phyloP scores from a whole-genome alignment of 2,113 vertebrate genomes.

The Vicugna pacos region DNA sequence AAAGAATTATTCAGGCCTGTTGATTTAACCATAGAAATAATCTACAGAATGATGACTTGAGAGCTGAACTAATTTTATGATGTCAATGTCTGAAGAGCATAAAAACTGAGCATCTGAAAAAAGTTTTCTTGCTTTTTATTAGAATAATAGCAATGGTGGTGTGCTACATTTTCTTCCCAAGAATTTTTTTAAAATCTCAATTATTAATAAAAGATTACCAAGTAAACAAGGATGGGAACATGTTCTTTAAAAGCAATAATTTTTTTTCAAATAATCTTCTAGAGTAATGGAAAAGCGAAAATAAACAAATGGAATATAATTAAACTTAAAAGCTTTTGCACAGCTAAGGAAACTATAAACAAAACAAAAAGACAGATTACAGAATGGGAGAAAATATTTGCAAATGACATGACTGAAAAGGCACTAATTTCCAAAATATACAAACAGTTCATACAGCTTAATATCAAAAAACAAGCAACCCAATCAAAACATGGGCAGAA shows the following conservation, averaged over 20 bases:
- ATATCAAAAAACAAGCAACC: too few species aligned
- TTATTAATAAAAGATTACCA: neutral
- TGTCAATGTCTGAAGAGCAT: constrained; percentile 32
- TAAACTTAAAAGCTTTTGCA: too few species aligned
- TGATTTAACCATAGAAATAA: constrained; percentile 69
- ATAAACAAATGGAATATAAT: too few species aligned
- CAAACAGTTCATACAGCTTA: too few species aligned
- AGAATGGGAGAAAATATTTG: too few species aligned
- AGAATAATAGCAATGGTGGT: constrained; percentile 8
- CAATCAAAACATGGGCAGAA: too few species aligned
- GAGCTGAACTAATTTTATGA: constrained; percentile 63
- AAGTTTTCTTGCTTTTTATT: constrained; percentile 32
- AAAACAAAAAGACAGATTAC: too few species aligned
- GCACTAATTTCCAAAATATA: too few species aligned
- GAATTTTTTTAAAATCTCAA: neutral
- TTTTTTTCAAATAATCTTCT: too few species aligned
- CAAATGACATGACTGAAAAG: too few species aligned
- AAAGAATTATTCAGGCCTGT: constrained; percentile 44
- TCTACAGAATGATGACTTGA: constrained; percentile 54
- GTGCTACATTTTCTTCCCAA: neutral
- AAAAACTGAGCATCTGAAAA: constrained; percentile 20
- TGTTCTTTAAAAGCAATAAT: neutral
- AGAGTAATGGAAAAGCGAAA: too few species aligned
- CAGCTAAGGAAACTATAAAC: too few species aligned
- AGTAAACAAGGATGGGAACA: neutral